Evolutionary conservation across 2,888 invertebrate species (phyloP).

Genomic region (Perithous albicinctus): DNA sequence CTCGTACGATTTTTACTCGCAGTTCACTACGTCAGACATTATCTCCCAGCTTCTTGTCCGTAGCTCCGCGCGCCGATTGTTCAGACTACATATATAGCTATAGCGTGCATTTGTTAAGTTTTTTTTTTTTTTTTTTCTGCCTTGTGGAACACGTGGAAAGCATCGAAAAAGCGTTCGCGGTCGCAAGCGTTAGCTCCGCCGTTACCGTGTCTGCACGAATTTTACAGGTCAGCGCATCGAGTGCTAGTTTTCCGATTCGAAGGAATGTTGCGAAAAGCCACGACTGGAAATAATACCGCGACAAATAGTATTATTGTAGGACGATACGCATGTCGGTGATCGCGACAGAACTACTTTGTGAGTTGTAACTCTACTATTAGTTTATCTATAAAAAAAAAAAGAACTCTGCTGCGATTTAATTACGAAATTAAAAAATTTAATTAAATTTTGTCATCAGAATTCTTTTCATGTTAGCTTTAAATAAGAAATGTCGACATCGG

Average conservation of each 20-base stretch:
- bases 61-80: slow-evolving; percentile 25
- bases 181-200: not conserved
- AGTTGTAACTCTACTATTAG: no score
- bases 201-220: slow-evolving; percentile 16
- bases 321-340: not conserved
- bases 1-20: slow-evolving; percentile 51
- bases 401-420: no score
- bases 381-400: no score
- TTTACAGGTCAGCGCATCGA: slow-evolving; percentile 33
- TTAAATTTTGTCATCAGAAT: no score
- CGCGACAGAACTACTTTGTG: not conserved
- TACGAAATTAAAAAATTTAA: no score
- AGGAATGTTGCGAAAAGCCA: slow-evolving; percentile 20
- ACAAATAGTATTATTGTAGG: not conserved
- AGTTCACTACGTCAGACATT: slow-evolving; percentile 33
- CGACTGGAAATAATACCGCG: slow-evolving; percentile 12
- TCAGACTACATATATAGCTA: slow-evolving; percentile 13
- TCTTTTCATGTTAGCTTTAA: no score
- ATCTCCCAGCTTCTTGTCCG: slow-evolving; percentile 23
- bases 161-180: slow-evolving; percentile 17
- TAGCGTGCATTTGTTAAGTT: slow-evolving; percentile 9
- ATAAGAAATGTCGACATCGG: no score
- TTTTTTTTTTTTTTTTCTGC: slow-evolving; percentile 4
- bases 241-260: slow-evolving; percentile 26
- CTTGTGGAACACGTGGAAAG: not conserved